Evolutionary conservation across 2,113 vertebrate genomes (phyloP), one percentile per base, ranked within the genome.

Genomic region (Cryptotis parvus): DNA sequence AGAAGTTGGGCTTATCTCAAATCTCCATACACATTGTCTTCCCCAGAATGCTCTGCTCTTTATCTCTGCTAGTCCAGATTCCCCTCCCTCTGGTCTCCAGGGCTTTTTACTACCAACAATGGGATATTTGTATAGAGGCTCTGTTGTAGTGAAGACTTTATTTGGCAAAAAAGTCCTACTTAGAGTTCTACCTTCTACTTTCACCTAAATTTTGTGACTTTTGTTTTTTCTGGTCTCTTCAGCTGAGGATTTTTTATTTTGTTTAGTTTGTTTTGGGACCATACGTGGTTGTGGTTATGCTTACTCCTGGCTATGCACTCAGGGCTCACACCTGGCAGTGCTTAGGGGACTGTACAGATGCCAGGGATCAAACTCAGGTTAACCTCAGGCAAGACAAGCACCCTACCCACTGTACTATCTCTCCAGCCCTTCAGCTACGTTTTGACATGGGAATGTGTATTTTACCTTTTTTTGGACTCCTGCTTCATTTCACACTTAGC

Each of bases 191-290:
- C 14, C 45, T 49, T 49, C 45, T 49, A 49, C 45, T 49, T 49
- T 49, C 45, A 49, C 45, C 45, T 84, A 45, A 87, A 66, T 72
- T 39, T 66, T 55, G 24, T 39, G 45, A 22, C 33, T 15, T 82
- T 77, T 92, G 16, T 52, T 52, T 94, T 81, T 22, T 81, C 33
- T 92, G 39, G 27, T 87, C n/a, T 90, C 68, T 35, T 81, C 55
- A 58, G 55, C 24, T 63, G 18, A 58, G 55, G 55, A 6, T 58
- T 58, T 55, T 58, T 58, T 58, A 24, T 22, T 58, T 58, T 20
- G 18, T 58, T 58, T 58, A 22, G 55, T 58, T 58, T 58, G 55
- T 20, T 58, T 58, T 58, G 20, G 55, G 16, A 18, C 18, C 18
- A 58, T 24, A 58, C 55, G 18, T 58, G 55, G 55, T 58, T 24